Evolutionary conservation across 2,797 vertebrate genomes (phyloP), one percentile per base, ranked within the genome.

Genomic region (Rhinichthys osculus): DNA sequence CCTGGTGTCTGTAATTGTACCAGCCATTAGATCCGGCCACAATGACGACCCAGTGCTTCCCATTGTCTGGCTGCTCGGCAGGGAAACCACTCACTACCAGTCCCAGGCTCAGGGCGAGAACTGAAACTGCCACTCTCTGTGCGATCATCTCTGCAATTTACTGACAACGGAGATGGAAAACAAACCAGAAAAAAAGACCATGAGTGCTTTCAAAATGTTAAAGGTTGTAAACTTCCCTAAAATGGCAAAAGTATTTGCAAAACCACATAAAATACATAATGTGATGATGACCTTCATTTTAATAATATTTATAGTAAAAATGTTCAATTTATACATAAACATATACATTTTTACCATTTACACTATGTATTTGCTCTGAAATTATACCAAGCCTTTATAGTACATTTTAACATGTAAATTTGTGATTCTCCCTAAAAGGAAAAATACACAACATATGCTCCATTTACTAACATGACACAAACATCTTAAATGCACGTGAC

Each of bases 1-100:
- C 98, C 97, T 99, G 98, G 90, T 99, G 98, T 79, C 98, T 95
- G 87, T 99, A 99, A 93, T 99, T 99, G 93, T 96, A 97, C 98
- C 98, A 99, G 92, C 96, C 95, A 0, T 94, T 97, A 0, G 98
- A 99, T 0, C 98, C 98, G 0, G 98, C 97, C 0, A 99, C 98
- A 2, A 99, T 97, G 19, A 99, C 92, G 62, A 98, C 97, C 98
- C 98, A 99, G 94, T 98, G 95, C 87, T 97, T 99, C 16, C 95
- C 95, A 3, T 93, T 89, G n/a, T 95, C 93, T 0, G 94, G 89
- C 0, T 96, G 90, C 73, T 95, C 92, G 3, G 93, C 1, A 0
- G 94, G 93, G 44, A 96, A 80, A 0, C 93, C 89, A 0, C 42
- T 59, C 0, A 89, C 86, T 9, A 90, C 89, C 88, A 97, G 91